Evolutionary conservation across 2,797 vertebrate species (phyloP).

Genomic region (Onychomys torridus): DNA sequence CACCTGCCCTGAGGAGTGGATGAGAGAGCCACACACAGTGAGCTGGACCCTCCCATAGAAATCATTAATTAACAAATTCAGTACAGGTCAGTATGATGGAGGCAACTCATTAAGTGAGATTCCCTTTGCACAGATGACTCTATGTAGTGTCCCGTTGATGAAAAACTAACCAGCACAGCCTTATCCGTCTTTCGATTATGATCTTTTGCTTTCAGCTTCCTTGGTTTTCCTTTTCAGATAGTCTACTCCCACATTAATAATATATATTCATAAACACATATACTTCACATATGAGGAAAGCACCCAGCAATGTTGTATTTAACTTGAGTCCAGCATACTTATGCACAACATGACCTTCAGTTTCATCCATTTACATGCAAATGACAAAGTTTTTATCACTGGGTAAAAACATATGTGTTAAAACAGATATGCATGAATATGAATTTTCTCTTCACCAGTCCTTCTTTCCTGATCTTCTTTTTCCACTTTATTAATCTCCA

Average conservation of each 20-base stretch:
- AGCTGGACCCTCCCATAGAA: not conserved
- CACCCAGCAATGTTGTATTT: not conserved
- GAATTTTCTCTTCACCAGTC: too few relatives aligned
- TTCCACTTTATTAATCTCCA: not conserved
- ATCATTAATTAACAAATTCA: not conserved
- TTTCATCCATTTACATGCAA: too few relatives aligned
- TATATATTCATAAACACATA: not conserved
- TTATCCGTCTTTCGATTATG: too few relatives aligned
- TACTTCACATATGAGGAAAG: not conserved
- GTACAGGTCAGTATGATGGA: not conserved
- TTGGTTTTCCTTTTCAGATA: not conserved
- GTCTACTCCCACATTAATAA: not conserved
- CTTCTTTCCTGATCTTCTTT: not conserved
- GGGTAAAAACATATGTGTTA: not conserved
- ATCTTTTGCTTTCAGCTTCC: not conserved
- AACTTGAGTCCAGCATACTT: not conserved
- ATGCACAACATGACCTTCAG: not conserved
- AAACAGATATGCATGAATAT: not conserved
- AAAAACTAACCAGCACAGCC: too few relatives aligned
- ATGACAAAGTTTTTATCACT: not conserved
- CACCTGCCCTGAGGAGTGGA: not conserved
- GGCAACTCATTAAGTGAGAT: too few relatives aligned
- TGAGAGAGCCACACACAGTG: not conserved
- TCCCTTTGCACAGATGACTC: not conserved
- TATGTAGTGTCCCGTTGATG: not conserved